Evolutionary conservation across 2,113 vertebrate genomes (phyloP).

Genomic region (Scomber colias): DNA sequence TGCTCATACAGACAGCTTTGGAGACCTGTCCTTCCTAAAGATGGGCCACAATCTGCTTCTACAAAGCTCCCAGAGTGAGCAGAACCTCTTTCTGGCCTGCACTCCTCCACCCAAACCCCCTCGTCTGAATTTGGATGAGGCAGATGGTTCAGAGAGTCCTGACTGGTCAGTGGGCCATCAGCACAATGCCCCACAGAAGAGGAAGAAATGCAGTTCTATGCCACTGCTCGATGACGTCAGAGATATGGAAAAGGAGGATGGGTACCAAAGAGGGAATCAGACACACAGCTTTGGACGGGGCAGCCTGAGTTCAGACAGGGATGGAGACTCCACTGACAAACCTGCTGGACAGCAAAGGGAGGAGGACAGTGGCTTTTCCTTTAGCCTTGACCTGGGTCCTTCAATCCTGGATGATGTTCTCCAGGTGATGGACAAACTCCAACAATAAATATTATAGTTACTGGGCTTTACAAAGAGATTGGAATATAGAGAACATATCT

Average conservation of each 20-base stretch:
- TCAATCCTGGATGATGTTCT: constrained; percentile 95
- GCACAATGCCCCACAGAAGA: constrained; percentile 51
- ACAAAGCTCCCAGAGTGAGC: constrained; percentile 87
- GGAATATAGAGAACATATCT: background rate
- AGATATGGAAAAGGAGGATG: constrained; percentile 49
- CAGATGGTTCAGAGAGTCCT: constrained; percentile 44
- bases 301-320: constrained; percentile 70
- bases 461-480: background rate
- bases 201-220: constrained; percentile 81
- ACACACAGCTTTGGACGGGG: constrained; percentile 32
- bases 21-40: constrained; percentile 85
- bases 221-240: constrained; percentile 78
- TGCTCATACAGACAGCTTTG: constrained; percentile 80
- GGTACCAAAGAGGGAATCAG: constrained; percentile 45
- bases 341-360: constrained; percentile 57
- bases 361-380: constrained; percentile 78
- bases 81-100: constrained; percentile 86
- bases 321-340: constrained; percentile 80
- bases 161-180: constrained; percentile 35
- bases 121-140: constrained; percentile 89
- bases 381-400: constrained; percentile 91
- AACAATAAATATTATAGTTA: constrained; percentile 67
- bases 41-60: constrained; percentile 75
- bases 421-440: constrained; percentile 91
- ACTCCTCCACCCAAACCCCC: constrained; percentile 94